Evolutionary conservation across 2,113 vertebrate genomes (phyloP).

Genomic region (Zingel zingel): DNA sequence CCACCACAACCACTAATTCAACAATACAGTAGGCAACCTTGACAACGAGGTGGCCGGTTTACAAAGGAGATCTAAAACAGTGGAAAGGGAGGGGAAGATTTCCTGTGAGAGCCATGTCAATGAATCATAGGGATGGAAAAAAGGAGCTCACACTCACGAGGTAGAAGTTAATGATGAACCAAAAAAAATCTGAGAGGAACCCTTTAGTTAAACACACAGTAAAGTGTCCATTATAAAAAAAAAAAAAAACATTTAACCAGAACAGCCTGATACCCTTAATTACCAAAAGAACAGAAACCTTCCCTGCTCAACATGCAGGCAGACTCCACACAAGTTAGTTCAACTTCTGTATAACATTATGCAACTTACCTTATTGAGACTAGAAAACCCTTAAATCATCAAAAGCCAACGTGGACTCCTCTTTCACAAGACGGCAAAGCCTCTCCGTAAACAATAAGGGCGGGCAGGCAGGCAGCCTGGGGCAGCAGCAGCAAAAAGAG

Average conservation of each 20-base stretch:
- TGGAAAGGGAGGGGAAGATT: constrained; percentile 53
- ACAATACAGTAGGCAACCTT: background rate
- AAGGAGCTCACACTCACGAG: constrained; percentile 52
- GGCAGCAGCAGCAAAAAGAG: background rate
- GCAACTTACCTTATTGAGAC: constrained; percentile 62
- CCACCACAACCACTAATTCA: background rate
- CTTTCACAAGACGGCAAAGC: constrained; percentile 29
- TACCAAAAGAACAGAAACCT: constrained; percentile 10
- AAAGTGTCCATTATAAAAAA: constrained; percentile 16
- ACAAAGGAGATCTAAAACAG: constrained; percentile 19
- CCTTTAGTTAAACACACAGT: constrained; percentile 45
- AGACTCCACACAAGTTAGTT: constrained; percentile 31
- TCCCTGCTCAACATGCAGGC: constrained; percentile 1
- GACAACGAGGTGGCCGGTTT: constrained; percentile 30
- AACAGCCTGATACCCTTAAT: constrained; percentile 4
- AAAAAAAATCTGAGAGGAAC: constrained; percentile 4
- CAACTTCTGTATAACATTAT: background rate
- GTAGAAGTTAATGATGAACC: constrained; percentile 82
- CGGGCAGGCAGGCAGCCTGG: constrained; percentile 16
- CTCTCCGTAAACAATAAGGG: constrained; percentile 12
- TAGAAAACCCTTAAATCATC: constrained; percentile 36
- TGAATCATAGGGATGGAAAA: constrained; percentile 78
- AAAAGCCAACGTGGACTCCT: constrained; percentile 15
- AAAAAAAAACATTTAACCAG: background rate
- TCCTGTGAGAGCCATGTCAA: constrained; percentile 67